Evolutionary conservation across 2,797 vertebrate genomes (phyloP), one percentile per base, ranked within the genome.

Genomic region (Cetoscarus ocellatus): DNA sequence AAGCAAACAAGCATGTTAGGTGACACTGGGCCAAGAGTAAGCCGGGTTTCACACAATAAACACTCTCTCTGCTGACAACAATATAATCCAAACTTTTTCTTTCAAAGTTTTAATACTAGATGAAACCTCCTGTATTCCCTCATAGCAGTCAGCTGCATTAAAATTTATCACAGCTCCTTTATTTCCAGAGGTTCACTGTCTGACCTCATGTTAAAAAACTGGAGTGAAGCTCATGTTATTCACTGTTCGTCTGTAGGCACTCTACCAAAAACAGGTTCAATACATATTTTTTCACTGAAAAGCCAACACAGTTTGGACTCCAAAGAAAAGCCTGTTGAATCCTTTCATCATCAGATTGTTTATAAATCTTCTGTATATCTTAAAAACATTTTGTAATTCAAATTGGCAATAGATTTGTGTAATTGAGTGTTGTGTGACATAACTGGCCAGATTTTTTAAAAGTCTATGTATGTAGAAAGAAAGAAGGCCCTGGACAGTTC

Each of bases 221-320:
- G 55, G 43, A 17, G 50, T 35, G 52, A 73, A 36, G 49, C 56
- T 73, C 49, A 78, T 76, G 14, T 39, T 57, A 80, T 70, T 72
- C 10, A 53, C 38, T 76, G 39, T 71, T 78, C 27, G 10, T 27
- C 59, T 51, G 11, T 44, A 48, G 50, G 39, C 54, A 45, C 17
- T 34, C 14, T 38, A 72, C 49, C 14, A 4, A 47, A 57, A 74
- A 65, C 15, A 44, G 15, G 7, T 60, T 68, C 10, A 43, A 27
- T 7, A 58, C 56, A 34, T 47, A n/a, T 38, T 47, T 61, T 14
- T 5, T 38, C 19, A 38, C 47, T 10, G 36, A 36, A 56, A 11
- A 6, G 10, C 39, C 45, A 19, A 7, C 3, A 70, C 47, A 47
- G 13, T 5, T 44, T 36, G 34, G 19, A 39, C 0, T 0, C 6